Evolutionary conservation across 2,113 vertebrate species (phyloP), one percentile per base, ranked within the genome.

Genomic region (Elephas maximus): DNA sequence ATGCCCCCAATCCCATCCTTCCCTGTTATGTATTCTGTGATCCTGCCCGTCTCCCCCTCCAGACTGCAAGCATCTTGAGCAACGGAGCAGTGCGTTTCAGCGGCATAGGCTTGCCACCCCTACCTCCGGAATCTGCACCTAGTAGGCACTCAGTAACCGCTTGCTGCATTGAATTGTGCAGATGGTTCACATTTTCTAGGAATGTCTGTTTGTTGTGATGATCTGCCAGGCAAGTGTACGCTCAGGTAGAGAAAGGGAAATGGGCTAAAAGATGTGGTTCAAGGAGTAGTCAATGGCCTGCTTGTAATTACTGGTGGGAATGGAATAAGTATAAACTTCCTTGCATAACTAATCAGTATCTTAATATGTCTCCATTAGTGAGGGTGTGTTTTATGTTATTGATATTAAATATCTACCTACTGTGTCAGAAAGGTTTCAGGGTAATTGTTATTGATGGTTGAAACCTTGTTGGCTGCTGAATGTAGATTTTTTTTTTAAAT

Each of bases 381-480:
- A 97, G 92, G 97, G 89, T 97, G 81, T 96, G 92, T 98, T 98
- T 98, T 98, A 93, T 97, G 94, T 98, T 98, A 98, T 97, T 98
- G 98, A 96, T 98, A 98, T 98, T 98, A 98, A 98, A 98, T 96
- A 98, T 98, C 97, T 97, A 28, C 94, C 97, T 98, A 98, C 95
- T 97, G 81, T 98, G 96, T 96, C 91, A 89, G 80, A 95, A 97
- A 97, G 81, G 89, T 96, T 98, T 98, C 87, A 26, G 83, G 92
- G 94, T 98, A 97, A 95, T 98, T 99, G 81, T 98, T 98, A 98
- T 97, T 98, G 97, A 98, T 98, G 96, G 98, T 94, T 96, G 97
- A 98, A 98, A 48, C 86, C 79, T 96, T 0, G 0, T 85, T 28
- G 3, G 82, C 48, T 97, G 96, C 93, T 96, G 84, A 95, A 95